phyloP scores from a whole-genome alignment of 1,140 invertebrate genomes.

The Bombyx mandarina region DNA sequence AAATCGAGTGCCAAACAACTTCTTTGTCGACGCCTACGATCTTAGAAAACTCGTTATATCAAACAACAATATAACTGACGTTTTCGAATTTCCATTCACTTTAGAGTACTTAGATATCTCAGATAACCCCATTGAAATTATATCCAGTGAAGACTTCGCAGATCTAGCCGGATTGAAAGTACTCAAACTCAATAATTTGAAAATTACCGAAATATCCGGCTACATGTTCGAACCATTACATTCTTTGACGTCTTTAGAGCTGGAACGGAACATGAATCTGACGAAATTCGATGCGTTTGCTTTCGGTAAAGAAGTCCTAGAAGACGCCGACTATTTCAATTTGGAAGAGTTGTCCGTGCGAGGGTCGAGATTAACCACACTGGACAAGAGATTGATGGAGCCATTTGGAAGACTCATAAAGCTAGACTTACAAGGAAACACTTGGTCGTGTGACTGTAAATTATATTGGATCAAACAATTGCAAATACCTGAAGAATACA shows the following conservation, averaged over 20 bases:
- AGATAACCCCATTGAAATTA: conserved; percentile 46
- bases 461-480: conserved; percentile 52
- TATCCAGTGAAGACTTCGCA: conserved; percentile 45
- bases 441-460: conserved; percentile 60
- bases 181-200: conserved; percentile 54
- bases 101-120: conserved; percentile 62
- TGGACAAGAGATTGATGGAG: conserved; percentile 34
- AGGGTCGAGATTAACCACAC: conserved; percentile 42
- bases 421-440: conserved; percentile 58
- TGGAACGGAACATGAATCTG: conserved; percentile 56
- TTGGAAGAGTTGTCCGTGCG: conserved; percentile 47
- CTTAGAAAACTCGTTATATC: conserved; percentile 42
- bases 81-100: conserved; percentile 58
- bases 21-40: conserved; percentile 57
- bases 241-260: conserved; percentile 36
- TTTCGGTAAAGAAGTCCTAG: conserved; percentile 49
- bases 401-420: conserved; percentile 42
- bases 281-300: conserved; percentile 40
- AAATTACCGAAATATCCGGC: conserved; percentile 43
- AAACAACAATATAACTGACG: conserved; percentile 42
- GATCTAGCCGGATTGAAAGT: conserved; percentile 45
- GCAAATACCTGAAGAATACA: conserved; percentile 39
- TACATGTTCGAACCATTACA: conserved; percentile 43
- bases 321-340: conserved; percentile 48
- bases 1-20: conserved; percentile 40